phyloP scores from a whole-genome alignment of 2,113 vertebrate species.

The Acanthisitta chloris region DNA sequence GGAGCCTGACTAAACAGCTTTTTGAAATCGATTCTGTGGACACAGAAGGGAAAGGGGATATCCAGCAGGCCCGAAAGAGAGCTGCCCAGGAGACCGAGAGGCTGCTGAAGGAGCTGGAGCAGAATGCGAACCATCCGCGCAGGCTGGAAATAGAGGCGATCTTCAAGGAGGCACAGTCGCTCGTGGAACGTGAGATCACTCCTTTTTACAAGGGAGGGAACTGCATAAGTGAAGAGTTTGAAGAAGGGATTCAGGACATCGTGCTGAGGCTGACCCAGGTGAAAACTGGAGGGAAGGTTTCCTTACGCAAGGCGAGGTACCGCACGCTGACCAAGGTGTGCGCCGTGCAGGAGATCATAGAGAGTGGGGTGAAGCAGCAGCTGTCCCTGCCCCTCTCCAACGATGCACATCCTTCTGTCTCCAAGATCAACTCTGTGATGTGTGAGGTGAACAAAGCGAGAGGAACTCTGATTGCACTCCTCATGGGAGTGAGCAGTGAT shows the following conservation, averaged over 20 bases:
- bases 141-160: conserved; percentile 87
- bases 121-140: conserved; percentile 89
- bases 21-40: conserved; percentile 95
- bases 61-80: conserved; percentile 88
- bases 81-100: conserved; percentile 89
- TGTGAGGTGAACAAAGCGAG: conserved; percentile 90
- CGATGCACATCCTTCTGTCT: conserved; percentile 86
- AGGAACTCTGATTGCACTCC: conserved; percentile 88
- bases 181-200: conserved; percentile 83
- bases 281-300: conserved; percentile 90
- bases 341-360: conserved; percentile 90
- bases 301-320: conserved; percentile 89
- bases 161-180: conserved; percentile 81
- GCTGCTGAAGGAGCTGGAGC: conserved; percentile 90
- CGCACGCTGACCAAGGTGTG: conserved; percentile 89
- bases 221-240: conserved; percentile 84
- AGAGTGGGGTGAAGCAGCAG: conserved; percentile 81
- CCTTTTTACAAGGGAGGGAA: conserved; percentile 80
- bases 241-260: conserved; percentile 89
- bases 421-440: conserved; percentile 92
- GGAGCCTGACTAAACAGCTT: conserved; percentile 85
- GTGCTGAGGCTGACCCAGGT: conserved; percentile 90
- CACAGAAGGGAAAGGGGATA: conserved; percentile 86
- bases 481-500: conserved; percentile 86
- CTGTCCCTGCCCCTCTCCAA: conserved; percentile 90